Conservation (phyloP, 2,888 invertebrate genomes). For the Tridacna gigas region DNA sequence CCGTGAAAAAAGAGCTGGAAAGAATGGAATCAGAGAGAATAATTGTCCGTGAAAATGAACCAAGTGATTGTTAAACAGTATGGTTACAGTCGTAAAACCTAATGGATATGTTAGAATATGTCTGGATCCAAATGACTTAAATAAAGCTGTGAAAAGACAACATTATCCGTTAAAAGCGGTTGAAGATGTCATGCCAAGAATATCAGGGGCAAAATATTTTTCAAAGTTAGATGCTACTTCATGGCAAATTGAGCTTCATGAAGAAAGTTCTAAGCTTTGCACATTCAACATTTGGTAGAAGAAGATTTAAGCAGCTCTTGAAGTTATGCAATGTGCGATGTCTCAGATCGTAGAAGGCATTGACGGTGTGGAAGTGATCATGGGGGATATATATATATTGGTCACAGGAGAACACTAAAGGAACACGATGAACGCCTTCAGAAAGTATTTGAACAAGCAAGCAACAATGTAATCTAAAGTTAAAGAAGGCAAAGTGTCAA, state of each 20-base stretch:
- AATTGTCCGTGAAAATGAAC: not conserved
- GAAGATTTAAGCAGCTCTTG: not conserved
- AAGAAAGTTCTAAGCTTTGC: not conserved
- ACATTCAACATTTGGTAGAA: not conserved
- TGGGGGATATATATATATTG: too few relatives aligned
- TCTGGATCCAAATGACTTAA: too few relatives aligned
- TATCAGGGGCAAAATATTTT: not conserved
- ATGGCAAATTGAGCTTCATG: too few relatives aligned
- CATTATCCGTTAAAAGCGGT: not conserved
- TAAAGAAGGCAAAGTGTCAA: not conserved
- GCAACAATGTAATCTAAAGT: not conserved
- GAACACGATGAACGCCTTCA: too few relatives aligned
- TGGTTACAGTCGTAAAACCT: not conserved
- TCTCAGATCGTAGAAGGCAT: not conserved
- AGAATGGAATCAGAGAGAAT: not conserved
- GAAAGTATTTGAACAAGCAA: not conserved
- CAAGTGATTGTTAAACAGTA: conserved; percentile 1
- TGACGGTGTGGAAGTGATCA: too few relatives aligned
- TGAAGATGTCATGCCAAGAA: not conserved
- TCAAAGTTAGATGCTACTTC: not conserved
- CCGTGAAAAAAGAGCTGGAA: not conserved
- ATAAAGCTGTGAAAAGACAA: not conserved
- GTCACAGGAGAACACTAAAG: too few relatives aligned
- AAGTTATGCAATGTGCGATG: not conserved
- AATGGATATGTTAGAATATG: conserved; percentile 1